Evolutionary conservation across 1,140 invertebrate species (phyloP), one percentile per base, ranked within the genome.

Genomic region (Zophobas morio): DNA sequence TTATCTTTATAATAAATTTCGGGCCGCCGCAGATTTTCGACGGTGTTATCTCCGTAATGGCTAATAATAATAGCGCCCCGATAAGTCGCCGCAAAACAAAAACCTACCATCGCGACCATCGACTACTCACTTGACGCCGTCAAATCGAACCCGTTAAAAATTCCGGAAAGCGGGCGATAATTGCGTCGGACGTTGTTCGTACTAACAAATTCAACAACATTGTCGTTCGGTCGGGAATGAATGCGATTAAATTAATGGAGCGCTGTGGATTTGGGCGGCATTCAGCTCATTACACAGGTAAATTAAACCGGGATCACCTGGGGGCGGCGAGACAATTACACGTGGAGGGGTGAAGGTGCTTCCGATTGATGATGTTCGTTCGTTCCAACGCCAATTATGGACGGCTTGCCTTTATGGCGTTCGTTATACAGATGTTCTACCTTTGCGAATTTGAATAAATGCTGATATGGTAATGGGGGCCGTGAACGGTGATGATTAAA

Each of bases 251-350:
- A 80, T 80, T 77, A 81, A 77, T 79, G 76, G 63, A 40, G 49
- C 42, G 63, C 37, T 74, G 71, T 54, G 47, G 71, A 75, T 57
- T 8, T 42, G 71, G 66, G 81, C 81, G 78, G 79, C 80, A 84
- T 84, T 78, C 82, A 85, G 80, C 81, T 85, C 84, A 85, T 85
- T 85, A 84, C 80, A 78, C 82, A 85, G 84, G 84, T 85, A 85
- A 85, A 85, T 85, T 85, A 85, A 84, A 85, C 81, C 78, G 63
- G 80, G 71, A 63, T 75, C 80, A 85, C 84, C 84, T 85, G 84
- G 84, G 84, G 82, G 82, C 79, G 77, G 74, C 60, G 63, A 72
- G 72, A 83, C 82, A 83, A 83, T 83, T 83, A 83, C 80, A 80
- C 70, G 79, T 77, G 57, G 66, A 35, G 37, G 71, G 66, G 32